Evolutionary conservation across 2,113 vertebrate genomes (phyloP).

Genomic region (Pimephales promelas): DNA sequence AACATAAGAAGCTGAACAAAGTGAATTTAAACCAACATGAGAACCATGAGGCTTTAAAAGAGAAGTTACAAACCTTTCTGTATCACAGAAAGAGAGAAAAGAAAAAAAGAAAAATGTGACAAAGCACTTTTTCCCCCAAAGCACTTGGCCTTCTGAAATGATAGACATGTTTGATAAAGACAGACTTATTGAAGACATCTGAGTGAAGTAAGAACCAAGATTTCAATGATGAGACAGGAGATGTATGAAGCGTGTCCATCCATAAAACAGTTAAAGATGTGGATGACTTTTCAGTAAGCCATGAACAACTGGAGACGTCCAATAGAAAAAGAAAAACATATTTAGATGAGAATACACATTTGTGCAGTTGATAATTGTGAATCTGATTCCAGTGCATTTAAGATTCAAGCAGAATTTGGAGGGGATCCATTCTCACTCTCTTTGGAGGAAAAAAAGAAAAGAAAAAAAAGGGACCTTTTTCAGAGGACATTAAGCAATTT

Average conservation of each 20-base stretch:
- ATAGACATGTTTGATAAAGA: background rate
- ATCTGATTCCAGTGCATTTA: background rate
- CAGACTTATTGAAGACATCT: background rate
- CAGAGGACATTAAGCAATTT: background rate
- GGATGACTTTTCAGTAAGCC: background rate
- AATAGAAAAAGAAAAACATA: background rate
- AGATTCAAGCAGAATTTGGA: background rate
- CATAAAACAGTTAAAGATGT: background rate
- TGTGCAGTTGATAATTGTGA: background rate
- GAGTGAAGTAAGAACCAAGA: background rate
- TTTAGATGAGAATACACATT: background rate
- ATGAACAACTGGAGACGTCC: background rate
- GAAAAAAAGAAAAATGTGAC: background rate
- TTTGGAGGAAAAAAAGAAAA: too few relatives aligned
- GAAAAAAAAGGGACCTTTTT: too few relatives aligned
- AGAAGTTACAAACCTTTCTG: background rate
- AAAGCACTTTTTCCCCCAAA: background rate
- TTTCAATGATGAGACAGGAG: background rate
- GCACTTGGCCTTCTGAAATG: background rate
- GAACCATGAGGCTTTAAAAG: background rate
- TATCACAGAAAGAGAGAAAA: background rate
- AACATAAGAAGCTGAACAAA: slow-evolving; percentile 22
- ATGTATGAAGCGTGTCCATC: background rate
- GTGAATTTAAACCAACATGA: background rate
- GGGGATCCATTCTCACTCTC: background rate